Base-by-base conservation (phyloP, 2,113 vertebrate species). In the Phainopepla nitens region DNA sequence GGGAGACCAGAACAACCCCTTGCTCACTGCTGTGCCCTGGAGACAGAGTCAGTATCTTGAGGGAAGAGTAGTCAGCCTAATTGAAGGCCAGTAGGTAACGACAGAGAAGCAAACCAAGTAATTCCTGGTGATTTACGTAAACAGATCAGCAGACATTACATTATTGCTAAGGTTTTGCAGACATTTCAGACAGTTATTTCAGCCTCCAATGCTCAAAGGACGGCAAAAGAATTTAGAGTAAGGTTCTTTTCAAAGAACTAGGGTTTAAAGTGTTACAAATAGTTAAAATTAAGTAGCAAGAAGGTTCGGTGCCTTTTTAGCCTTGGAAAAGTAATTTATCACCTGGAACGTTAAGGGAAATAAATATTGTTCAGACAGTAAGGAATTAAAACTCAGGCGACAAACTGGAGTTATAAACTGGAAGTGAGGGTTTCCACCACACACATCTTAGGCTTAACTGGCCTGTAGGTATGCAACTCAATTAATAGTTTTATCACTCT, bases 401-500 rank as follows among this genome's bases (percentile, higher is more conserved):
- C 14, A 71, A 87, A 60, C 11, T 58, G n/a, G 8, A 82, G 24
- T 23, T 81, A 47, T 5, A 87, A 78, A 82, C 31, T 65, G 25
- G n/a, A 89, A 66, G 51, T 56, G 69, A 92, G 9, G 15, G 4
- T 78, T 96, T 53, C 25, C 83, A 81, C 22, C 33, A 31, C 29
- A 72, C 8, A 8, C 6, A 13, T 16, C 69, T 72, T 60, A 62
- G 51, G 16, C 10, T 92, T 89, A 87, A 49, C 41, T 79, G 49
- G n/a, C 17, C 60, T 64, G 13, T 25, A 49, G 58, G 56, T 31
- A 87, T 84, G 83, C 77, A 94, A 51, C 31, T 68, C 72, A 56
- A 22, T 81, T 94, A 90, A 79, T 27, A 62, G 22, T 47, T 79
- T 94, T 94, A 89, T 94, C 93, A 64, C 56, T 78, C 76, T 91